These are phyloP conservation scores for Lithosia quadra DNA, from an alignment of 2,888 invertebrate genomes.

Conservation along the genomic window DNA sequence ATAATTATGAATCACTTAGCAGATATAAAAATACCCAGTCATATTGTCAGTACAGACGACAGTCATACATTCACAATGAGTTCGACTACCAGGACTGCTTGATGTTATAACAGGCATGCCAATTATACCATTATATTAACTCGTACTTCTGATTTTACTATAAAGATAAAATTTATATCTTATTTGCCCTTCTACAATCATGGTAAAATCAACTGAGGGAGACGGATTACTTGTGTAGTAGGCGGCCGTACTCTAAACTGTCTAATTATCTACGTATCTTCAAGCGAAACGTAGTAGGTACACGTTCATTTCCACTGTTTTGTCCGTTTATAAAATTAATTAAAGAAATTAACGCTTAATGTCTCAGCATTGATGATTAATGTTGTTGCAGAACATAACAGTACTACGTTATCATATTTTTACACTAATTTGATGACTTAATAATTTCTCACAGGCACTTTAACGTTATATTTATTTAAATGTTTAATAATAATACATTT, in stretches of 20 bases:
- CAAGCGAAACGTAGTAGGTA: conserved; percentile 49
- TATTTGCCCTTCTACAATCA: conserved; percentile 24
- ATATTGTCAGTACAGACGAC: background rate
- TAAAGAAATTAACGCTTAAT: conserved; percentile 53
- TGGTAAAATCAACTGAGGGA: conserved; percentile 41
- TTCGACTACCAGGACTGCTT: background rate
- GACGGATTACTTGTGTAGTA: conserved; percentile 37
- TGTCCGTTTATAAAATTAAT: conserved; percentile 55
- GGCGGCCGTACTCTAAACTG: conserved; percentile 41
- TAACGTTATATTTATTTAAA: conserved; percentile 18
- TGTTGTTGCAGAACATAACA: conserved; percentile 31
- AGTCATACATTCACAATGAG: background rate
- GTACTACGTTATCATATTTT: conserved; percentile 28
- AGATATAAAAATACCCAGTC: background rate
- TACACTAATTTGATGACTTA: conserved; percentile 30
- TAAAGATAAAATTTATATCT: conserved; percentile 15
- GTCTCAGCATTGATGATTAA: conserved; percentile 36
- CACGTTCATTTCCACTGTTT: conserved; percentile 46
- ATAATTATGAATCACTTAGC: background rate
- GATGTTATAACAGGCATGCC: conserved; percentile 3
- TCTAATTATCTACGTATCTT: conserved; percentile 52
- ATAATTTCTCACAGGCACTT: conserved; percentile 21
- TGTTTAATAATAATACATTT: conserved; percentile 6
- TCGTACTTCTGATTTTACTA: conserved; percentile 12
- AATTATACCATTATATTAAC: conserved; percentile 12